Evolutionary conservation across 2,113 vertebrate species (phyloP).

Genomic region (Callipepla squamata): DNA sequence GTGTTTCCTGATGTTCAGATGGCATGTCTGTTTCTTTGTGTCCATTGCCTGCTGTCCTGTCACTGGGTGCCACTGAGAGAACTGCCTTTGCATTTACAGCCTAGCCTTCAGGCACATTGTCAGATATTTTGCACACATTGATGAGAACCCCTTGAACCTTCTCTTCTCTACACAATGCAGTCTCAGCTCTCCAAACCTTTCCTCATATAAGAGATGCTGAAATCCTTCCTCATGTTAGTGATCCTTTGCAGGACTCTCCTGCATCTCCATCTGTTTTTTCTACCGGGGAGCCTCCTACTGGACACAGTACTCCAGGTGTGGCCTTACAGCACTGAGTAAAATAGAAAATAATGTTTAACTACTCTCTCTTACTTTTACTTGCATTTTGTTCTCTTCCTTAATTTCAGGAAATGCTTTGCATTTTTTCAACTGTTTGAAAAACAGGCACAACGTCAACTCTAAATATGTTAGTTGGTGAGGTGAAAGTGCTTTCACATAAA

Average conservation of each 20-base stretch:
- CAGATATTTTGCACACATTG: neutral
- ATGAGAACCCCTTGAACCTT: neutral
- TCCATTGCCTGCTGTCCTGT: neutral
- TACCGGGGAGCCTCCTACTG: neutral
- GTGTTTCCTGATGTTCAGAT: neutral
- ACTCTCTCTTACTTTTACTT: neutral
- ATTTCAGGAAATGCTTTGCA: neutral
- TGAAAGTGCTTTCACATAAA: neutral
- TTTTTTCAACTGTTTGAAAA: neutral
- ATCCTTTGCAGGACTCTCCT: neutral
- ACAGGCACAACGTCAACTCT: neutral
- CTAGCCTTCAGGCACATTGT: neutral
- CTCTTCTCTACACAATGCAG: neutral
- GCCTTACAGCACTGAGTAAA: too few species aligned
- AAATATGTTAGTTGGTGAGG: neutral
- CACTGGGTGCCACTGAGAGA: neutral
- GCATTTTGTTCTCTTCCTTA: neutral
- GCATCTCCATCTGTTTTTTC: neutral
- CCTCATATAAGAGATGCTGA: neutral
- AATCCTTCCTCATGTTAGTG: neutral
- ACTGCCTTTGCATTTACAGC: neutral
- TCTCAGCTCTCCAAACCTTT: neutral
- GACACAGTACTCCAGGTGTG: neutral
- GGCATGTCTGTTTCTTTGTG: neutral
- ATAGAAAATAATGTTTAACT: neutral